Base-by-base conservation (phyloP, 2,888 invertebrate species). In the Brenthis hecate region DNA sequence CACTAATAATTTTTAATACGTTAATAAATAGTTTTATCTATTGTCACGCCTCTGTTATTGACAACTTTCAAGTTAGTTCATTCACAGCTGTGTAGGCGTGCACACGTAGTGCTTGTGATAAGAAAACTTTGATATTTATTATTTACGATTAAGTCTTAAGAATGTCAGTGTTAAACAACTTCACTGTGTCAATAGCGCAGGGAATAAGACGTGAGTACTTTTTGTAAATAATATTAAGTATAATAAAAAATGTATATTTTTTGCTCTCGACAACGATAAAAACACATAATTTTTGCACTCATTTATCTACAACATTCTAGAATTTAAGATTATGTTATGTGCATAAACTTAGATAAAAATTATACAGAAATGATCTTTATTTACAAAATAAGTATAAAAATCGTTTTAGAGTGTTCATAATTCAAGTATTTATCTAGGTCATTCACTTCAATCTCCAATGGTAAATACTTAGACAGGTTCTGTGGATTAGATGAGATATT, bases 91-190 rank as follows among this genome's bases (percentile, higher is more conserved):
- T 72, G 48, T 66, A 56, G 54, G 55, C 48, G 55, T 58, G 56
- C 36, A 56, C 56, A 66, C 70, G 67, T 69, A 55, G 56, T 66
- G 68, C 54, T 43, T 63, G 69, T 72, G 74, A 73, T 75, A 77
- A 72, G 69, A 60, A 63, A 60, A 58, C 14, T 65, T 61, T 65
- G 64, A 57, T 70, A 70, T 68, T 66, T 66, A 60, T 65, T 64
- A 69, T 65, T 68, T 73, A 66, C 61, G 69, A 70, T 75, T 72
- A 66, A 76, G 75, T 74, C 73, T 62, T 43, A 69, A 73, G 56
- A 71, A 92, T 91, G 91, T 91, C 91, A 72, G 85, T 89, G 76
- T 74, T 92, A 48, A 92, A 91, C 74, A 92, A 91, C 71, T 91
- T 92, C 71, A 86, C 87, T 36, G 91, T 91, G 71, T 85, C 86